Percentiles rank a stretch among this genome's conserved stretches.
phyloP scores from a whole-genome alignment of 1,140 invertebrate genomes.

The Dendroctonus ponderosae region DNA sequence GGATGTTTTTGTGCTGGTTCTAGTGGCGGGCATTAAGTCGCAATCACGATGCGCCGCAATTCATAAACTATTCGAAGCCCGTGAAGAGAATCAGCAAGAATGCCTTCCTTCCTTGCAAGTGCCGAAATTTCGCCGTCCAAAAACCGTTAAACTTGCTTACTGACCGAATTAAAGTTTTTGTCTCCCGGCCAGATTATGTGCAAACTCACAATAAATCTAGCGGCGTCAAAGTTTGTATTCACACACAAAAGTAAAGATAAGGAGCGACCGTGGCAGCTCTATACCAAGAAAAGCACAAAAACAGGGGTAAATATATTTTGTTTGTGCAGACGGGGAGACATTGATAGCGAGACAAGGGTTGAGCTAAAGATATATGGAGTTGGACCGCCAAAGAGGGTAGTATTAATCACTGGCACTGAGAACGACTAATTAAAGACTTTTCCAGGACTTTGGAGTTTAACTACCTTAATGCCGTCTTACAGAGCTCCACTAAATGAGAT shows the following conservation, averaged over 20 bases:
- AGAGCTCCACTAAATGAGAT: slow-evolving; percentile 25
- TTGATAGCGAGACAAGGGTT: slow-evolving; percentile 34
- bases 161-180: slow-evolving; percentile 35
- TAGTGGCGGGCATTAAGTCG: no score
- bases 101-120: slow-evolving; percentile 8
- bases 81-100: not conserved
- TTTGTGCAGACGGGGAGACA: slow-evolving; percentile 33
- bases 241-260: slow-evolving; percentile 32
- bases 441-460: slow-evolving; percentile 28
- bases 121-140: slow-evolving; percentile 9
- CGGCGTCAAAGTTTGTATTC: slow-evolving; percentile 35
- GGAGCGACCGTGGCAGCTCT: slow-evolving; percentile 31
- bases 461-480: slow-evolving; percentile 29
- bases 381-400: slow-evolving; percentile 34
- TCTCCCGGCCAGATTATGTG: slow-evolving; percentile 26
- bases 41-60: no score
- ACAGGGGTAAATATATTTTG: slow-evolving; percentile 37
- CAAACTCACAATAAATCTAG: slow-evolving; percentile 33
- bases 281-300: slow-evolving; percentile 37
- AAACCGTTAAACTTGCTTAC: slow-evolving; percentile 32
- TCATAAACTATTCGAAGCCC: no score
- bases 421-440: slow-evolving; percentile 40
- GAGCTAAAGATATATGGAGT: slow-evolving; percentile 38
- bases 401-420: slow-evolving; percentile 39
- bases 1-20: no score